phyloP scores from a whole-genome alignment of 2,888 invertebrate genomes.

The Coecobrya sp. region DNA sequence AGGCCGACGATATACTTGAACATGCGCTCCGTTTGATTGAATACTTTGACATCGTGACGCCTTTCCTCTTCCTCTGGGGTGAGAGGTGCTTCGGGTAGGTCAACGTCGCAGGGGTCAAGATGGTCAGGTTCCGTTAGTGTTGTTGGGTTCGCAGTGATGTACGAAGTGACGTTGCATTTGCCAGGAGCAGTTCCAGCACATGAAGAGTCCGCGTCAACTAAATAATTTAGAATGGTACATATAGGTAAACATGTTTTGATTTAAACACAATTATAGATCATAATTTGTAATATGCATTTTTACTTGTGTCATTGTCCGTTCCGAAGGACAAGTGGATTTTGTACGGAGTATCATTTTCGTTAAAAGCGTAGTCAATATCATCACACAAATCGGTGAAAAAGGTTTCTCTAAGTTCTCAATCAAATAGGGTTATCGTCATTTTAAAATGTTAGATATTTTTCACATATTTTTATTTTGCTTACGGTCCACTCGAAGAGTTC shows the following conservation, averaged over 20 bases:
- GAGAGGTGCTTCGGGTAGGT: neutral
- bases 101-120: neutral
- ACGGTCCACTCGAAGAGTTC: conserved; percentile 63
- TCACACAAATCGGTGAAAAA: conserved; percentile 67
- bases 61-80: conserved; percentile 40
- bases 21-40: conserved; percentile 82
- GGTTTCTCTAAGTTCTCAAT: conserved; percentile 37
- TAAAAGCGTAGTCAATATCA: neutral
- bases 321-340: conserved; percentile 21
- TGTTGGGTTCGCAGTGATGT: neutral
- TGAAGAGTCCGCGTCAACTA: neutral
- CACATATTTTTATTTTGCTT: too few species aligned
- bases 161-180: neutral
- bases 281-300: too few species aligned
- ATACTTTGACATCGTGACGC: conserved; percentile 61
- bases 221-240: too few species aligned
- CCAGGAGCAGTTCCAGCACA: neutral
- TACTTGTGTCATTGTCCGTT: neutral
- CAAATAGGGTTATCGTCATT: too few species aligned
- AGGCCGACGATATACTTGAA: conserved; percentile 81
- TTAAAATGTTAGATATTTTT: too few species aligned
- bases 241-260: too few species aligned
- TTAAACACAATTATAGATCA: too few species aligned
- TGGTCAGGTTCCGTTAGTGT: neutral
- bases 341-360: conserved; percentile 23